These are phyloP conservation scores for Leptinotarsa tumamoca DNA, from an alignment of 2,888 invertebrate genomes.

Conservation along the genomic window DNA sequence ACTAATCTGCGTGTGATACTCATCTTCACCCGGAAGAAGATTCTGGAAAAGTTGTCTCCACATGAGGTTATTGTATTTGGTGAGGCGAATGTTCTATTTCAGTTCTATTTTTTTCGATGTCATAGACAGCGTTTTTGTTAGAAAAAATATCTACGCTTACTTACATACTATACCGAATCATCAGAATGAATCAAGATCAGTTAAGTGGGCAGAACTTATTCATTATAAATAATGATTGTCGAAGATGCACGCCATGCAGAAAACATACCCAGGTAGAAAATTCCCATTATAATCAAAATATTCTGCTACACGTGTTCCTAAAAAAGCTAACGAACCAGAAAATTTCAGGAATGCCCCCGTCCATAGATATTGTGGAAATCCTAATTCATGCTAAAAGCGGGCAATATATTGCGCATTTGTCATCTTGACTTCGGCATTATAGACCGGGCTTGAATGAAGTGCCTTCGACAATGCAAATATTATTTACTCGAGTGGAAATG, in stretches of 20 bases:
- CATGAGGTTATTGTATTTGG: no score
- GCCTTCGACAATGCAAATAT: conserved; percentile 37
- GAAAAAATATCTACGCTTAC: no score
- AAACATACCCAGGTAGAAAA: conserved; percentile 27
- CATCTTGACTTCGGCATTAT: conserved; percentile 38
- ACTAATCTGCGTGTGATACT: no score
- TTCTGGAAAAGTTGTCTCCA: no score
- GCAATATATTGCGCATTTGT: conserved; percentile 45
- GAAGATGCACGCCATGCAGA: conserved; percentile 14
- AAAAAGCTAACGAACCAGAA: conserved; percentile 42
- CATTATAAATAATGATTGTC: conserved; percentile 1
- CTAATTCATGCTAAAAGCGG: conserved; percentile 43
- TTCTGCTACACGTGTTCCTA: conserved; percentile 42
- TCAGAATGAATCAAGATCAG: no score
- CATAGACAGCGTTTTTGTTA: no score
- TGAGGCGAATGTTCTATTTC: no score
- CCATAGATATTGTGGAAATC: conserved; percentile 32
- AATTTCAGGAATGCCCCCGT: conserved; percentile 34
- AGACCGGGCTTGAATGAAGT: conserved; percentile 41
- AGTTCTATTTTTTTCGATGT: no score
- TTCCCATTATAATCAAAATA: conserved; percentile 18
- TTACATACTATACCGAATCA: no score
- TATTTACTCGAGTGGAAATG: conserved; percentile 49
- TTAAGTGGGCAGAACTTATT: neutral
- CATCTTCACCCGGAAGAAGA: no score